Conservation (phyloP, 2,113 vertebrate species). For the Leucoraja erinaceus region DNA sequence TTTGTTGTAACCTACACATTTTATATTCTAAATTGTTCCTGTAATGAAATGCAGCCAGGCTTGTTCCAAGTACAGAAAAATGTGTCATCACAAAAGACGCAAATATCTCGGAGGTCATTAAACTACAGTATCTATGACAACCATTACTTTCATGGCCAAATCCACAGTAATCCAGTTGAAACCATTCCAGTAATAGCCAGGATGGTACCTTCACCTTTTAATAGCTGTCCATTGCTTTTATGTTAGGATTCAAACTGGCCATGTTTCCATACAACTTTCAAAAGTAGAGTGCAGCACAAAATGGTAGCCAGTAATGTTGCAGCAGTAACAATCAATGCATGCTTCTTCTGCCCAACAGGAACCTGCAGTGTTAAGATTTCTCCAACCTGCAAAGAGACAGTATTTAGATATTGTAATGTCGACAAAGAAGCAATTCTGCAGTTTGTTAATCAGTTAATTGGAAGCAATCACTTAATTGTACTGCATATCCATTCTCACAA, state of each 20-base stretch:
- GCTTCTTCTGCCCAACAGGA: conserved; percentile 21
- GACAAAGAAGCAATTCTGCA: background rate
- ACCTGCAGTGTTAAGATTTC: background rate
- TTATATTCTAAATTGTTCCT: no score
- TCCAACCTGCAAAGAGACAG: background rate
- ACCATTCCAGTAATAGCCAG: background rate
- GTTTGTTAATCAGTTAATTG: background rate
- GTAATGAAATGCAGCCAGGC: no score
- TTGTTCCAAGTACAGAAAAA: no score
- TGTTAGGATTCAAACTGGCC: conserved; percentile 22
- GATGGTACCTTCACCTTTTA: background rate
- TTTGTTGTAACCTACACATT: no score
- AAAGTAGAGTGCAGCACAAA: conserved; percentile 10
- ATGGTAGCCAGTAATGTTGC: background rate
- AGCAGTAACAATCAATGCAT: background rate
- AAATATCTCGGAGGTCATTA: no score
- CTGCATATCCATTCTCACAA: background rate
- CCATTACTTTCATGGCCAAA: no score
- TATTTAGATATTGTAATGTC: background rate
- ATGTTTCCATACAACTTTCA: background rate
- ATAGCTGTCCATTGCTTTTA: background rate
- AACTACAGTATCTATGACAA: no score
- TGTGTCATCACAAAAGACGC: no score
- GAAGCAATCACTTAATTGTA: background rate
- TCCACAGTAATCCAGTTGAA: background rate